Percentiles rank a stretch among this genome's conserved stretches.
These are phyloP conservation scores for Ceyx melanurus DNA, from an alignment of 2,113 vertebrate species.

Conservation along the genomic window DNA sequence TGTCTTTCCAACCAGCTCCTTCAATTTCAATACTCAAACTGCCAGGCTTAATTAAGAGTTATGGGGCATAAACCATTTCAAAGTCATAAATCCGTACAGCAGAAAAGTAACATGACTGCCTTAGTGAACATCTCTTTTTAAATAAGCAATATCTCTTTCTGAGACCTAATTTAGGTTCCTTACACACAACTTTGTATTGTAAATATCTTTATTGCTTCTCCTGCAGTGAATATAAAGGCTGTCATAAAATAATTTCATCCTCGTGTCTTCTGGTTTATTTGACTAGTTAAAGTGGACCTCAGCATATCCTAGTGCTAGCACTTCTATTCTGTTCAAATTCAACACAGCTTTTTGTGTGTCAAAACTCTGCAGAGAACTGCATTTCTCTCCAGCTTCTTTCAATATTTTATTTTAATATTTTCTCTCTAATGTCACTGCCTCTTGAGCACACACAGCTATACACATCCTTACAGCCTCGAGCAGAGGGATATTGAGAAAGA, in stretches of 20 bases:
- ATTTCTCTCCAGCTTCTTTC: not conserved
- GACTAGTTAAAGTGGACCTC: slow-evolving; percentile 27
- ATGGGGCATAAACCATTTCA: slow-evolving; percentile 45
- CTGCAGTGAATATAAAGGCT: slow-evolving; percentile 16
- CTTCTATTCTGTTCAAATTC: not conserved
- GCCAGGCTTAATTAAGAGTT: slow-evolving; percentile 71
- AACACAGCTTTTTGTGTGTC: not conserved
- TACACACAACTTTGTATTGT: not conserved
- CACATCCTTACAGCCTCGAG: rapidly evolving
- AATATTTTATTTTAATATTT: not conserved
- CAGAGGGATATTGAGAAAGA: not conserved
- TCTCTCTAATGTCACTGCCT: not conserved
- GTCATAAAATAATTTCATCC: slow-evolving; percentile 9
- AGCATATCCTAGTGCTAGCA: not conserved
- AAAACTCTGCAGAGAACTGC: not conserved
- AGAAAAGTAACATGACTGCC: slow-evolving; percentile 9
- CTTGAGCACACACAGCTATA: not conserved
- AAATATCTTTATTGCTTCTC: slow-evolving; percentile 40
- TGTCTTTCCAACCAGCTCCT: slow-evolving; percentile 47
- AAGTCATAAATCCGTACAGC: slow-evolving; percentile 45
- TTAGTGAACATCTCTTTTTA: slow-evolving; percentile 6
- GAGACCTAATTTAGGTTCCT: slow-evolving; percentile 28
- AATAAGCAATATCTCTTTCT: slow-evolving; percentile 30
- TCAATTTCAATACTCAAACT: slow-evolving; percentile 58
- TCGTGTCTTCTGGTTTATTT: slow-evolving; percentile 16